phyloP scores from a whole-genome alignment of 2,888 invertebrate species.

The Eupithecia dodoneata region DNA sequence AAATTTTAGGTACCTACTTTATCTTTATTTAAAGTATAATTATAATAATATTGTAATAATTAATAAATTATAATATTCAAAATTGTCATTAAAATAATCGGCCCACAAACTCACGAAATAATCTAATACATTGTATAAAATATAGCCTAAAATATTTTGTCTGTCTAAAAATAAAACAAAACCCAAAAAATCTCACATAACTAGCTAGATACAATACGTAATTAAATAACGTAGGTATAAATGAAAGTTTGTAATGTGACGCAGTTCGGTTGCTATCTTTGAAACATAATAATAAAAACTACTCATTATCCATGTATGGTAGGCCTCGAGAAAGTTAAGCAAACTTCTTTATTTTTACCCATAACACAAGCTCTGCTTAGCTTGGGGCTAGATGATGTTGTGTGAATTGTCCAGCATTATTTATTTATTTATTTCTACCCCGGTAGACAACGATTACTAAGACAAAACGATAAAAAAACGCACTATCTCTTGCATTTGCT shows the following conservation, averaged over 20 bases:
- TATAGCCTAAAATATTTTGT: no score
- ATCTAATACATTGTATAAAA: no score
- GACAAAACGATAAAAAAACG: conserved; percentile 9
- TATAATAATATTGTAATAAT: no score
- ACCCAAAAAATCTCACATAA: no score
- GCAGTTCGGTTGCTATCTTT: neutral
- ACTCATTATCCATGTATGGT: neutral
- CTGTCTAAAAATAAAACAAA: neutral
- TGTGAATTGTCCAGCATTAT: no score
- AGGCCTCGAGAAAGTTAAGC: conserved; percentile 24
- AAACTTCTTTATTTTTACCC: conserved; percentile 13
- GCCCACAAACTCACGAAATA: no score
- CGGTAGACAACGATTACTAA: conserved; percentile 16
- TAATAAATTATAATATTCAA: no score
- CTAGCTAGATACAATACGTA: neutral
- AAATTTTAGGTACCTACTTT: no score
- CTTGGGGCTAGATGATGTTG: no score
- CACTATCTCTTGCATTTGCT: conserved; percentile 16
- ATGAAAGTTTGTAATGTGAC: neutral
- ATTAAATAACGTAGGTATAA: neutral
- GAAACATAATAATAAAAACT: neutral
- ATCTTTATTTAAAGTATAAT: no score
- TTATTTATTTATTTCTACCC: conserved; percentile 16
- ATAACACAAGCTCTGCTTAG: no score
- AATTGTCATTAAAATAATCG: no score